Evolutionary conservation across 1,140 invertebrate genomes (phyloP).

Genomic region (Luehdorfia chinensis): DNA sequence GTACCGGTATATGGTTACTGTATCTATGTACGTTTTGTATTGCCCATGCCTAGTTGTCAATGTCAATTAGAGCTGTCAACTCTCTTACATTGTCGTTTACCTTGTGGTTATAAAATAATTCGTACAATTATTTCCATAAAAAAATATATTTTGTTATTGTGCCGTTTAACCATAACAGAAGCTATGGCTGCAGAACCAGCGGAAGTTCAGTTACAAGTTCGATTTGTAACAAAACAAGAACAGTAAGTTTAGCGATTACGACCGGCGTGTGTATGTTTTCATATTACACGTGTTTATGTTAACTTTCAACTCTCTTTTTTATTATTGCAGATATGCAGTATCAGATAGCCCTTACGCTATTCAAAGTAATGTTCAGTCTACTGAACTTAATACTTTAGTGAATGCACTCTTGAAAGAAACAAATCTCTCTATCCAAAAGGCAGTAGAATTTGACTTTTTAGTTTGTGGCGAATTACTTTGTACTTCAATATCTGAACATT

Average conservation of each 20-base stretch:
- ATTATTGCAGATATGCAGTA: constrained; percentile 88
- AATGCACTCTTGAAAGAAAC: constrained; percentile 88
- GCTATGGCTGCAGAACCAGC: constrained; percentile 40
- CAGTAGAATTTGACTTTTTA: constrained; percentile 93
- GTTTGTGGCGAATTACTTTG: constrained; percentile 89
- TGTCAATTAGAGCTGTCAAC: background rate
- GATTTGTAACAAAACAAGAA: constrained; percentile 88
- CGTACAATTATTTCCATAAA: background rate
- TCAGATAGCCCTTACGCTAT: constrained; percentile 91
- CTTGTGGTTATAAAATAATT: constrained; percentile 4
- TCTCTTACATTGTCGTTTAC: background rate
- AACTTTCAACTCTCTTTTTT: constrained; percentile 8
- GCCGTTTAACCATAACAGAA: background rate
- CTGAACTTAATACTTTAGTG: constrained; percentile 87
- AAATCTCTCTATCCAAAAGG: constrained; percentile 62
- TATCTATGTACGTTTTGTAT: too few relatives aligned
- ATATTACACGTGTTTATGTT: constrained; percentile 2
- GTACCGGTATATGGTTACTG: too few relatives aligned
- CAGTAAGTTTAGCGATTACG: constrained; percentile 78
- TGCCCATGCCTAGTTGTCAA: too few relatives aligned
- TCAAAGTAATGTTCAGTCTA: constrained; percentile 81
- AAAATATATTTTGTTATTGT: background rate
- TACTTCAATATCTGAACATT: constrained; percentile 81
- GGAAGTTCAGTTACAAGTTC: constrained; percentile 81
- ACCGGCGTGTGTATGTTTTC: constrained; percentile 20